Base-by-base conservation (phyloP, 2,113 vertebrate genomes). In the Dinomys branickii region DNA sequence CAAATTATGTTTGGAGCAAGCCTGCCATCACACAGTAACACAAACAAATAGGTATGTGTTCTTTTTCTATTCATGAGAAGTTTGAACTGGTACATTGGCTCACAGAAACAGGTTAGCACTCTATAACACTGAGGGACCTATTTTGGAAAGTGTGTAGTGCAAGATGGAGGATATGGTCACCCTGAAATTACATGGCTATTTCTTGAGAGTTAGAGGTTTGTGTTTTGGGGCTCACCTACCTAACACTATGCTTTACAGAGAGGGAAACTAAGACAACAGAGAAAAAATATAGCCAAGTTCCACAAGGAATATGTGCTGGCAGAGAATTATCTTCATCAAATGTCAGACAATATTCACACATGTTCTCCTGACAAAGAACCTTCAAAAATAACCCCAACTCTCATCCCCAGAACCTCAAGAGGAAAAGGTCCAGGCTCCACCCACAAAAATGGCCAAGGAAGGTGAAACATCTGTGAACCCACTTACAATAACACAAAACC, bases 391-490 rank as follows among this genome's bases (percentile, higher is more conserved):
- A 65, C 33, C 61, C 7, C 44, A 44, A 69, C 35, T 85, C 33
- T 90, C 88, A 90, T 20, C 65, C 35, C 16, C 19, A n/a, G 38
- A 52, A 52, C 56, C 5, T 33, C 41, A 41, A 90, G 92, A 88
- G 56, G 30, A 19, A 83, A 54, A 47, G 3, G 1, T 67, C 24
- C 77, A 41, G 75, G 38, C n/a, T 73, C 88, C 24, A 78, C 26
- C 90, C 16, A 52, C 58, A 35, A 50, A 78, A 65, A 71, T 94
- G 50, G 77, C 63, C 44, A 73, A 69, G 38, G 85, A 95, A 93
- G 7, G 7, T 52, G 9, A 78, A 86, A 30, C 44, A 86, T 59
- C 35, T 24, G 26, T 35, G 81, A 30, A 54, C 82, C 8, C 20
- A 59, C 52, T 83, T 83, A 44, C 22, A 65, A 58, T 71, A 61